Evolutionary conservation across 2,888 invertebrate genomes (phyloP), one percentile per base, ranked within the genome.

Genomic region (Ptilodon capucinus): DNA sequence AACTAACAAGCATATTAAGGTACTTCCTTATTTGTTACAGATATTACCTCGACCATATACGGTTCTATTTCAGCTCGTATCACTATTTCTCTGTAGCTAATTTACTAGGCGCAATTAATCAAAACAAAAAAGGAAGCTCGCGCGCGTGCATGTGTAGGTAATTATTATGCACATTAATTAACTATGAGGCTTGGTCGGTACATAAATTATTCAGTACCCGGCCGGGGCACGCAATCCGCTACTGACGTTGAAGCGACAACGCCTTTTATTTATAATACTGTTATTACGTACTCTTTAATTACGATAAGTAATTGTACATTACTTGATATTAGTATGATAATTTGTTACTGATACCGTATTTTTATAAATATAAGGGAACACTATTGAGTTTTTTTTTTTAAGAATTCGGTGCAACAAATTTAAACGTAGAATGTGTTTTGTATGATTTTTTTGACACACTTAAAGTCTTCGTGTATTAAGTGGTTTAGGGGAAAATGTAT

Each of bases 111-210:
- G 71, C 71, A 85, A 90, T 90, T 90, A 89, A 91, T 91, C 90
- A 91, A 78, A 82, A 79, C 80, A 80, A 84, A 89, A 84, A 88
- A 85, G 89, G 89, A 89, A 90, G 89, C 89, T 81, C 83, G 83
- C 75, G 85, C 79, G 76, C 78, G 83, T 85, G 82, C 84, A 83
- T 74, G 82, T 81, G 79, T 87, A n/a, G n/a, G n/a, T n/a, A 86
- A 88, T 91, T 89, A 89, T 86, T 90, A 89, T 89, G 87, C 87
- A 89, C 89, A 90, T 89, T 89, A 88, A 91, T 91, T 89, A 90
- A 84, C 58, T 58, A 49, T 51, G 66, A 69, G 64, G 71, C 73
- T 73, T 76, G 67, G 74, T 68, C 73, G 68, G 75, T 74, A 75
- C 71, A 82, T 86, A 81, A 75, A 84, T 86, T 84, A 88, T 84